These are phyloP conservation scores for Ormyrus nitidulus DNA, from an alignment of 2,888 invertebrate species.

Conservation along the genomic window DNA sequence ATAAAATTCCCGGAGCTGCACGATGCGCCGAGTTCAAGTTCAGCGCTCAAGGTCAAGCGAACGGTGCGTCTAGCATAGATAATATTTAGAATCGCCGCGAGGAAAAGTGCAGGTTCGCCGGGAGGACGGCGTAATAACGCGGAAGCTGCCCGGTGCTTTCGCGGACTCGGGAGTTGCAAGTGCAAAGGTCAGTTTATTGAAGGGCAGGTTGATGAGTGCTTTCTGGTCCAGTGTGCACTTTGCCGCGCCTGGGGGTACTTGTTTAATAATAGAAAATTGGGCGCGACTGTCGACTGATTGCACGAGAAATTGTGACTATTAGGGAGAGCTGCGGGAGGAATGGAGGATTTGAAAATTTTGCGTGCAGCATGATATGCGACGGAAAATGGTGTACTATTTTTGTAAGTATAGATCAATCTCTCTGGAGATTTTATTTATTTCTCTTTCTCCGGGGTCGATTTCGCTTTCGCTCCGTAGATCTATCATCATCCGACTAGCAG, in stretches of 20 bases:
- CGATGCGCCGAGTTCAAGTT: constrained; percentile 1
- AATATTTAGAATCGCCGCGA: not conserved
- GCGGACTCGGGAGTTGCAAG: not conserved
- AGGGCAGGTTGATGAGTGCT: no score
- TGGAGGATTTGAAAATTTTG: no score
- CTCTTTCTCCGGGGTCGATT: not conserved
- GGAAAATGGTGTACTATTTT: no score
- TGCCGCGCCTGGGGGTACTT: not conserved
- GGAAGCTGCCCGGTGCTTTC: constrained; percentile 5
- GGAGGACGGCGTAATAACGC: not conserved
- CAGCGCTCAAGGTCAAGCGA: constrained; percentile 23
- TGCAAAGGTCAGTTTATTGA: not conserved
- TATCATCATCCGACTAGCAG: not conserved
- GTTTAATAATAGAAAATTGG: constrained; percentile 17
- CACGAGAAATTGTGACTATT: no score
- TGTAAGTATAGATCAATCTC: no score
- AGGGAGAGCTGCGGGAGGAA: no score
- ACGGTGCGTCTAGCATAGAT: constrained; percentile 2
- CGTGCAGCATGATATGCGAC: no score
- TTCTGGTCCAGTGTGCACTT: not conserved
- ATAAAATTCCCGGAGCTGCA: not conserved
- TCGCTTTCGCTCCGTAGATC: not conserved
- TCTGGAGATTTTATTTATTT: not conserved
- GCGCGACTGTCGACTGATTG: not conserved
- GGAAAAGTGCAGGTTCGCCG: not conserved